Percentiles rank a stretch among this genome's conserved stretches.
Conservation (phyloP, 1,140 invertebrate genomes). For the Mesaphorura yosii region DNA sequence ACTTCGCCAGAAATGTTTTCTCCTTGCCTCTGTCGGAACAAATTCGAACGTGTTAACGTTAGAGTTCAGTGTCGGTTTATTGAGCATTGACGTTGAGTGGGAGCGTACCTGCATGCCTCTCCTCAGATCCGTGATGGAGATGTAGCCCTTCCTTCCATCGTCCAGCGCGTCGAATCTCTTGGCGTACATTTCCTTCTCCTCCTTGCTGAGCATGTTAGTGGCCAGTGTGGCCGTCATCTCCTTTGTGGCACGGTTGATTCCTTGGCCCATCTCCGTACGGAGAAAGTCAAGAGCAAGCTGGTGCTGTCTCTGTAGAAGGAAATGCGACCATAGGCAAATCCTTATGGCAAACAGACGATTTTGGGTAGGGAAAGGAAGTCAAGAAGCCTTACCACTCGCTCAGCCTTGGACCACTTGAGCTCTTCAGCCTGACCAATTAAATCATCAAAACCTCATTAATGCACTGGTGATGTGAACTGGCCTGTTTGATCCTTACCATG, state of each 20-base stretch:
- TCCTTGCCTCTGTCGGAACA: constrained; percentile 61
- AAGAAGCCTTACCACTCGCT: constrained; percentile 48
- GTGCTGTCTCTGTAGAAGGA: constrained; percentile 52
- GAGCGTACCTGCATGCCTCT: constrained; percentile 75
- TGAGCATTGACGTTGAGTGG: too few species aligned
- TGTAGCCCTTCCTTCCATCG: constrained; percentile 91
- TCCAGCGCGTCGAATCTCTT: constrained; percentile 92
- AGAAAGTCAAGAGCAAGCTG: constrained; percentile 72
- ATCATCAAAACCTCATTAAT: too few species aligned
- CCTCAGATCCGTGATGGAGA: constrained; percentile 93
- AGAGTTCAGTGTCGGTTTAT: too few species aligned
- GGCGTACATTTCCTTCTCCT: constrained; percentile 87
- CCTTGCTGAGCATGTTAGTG: constrained; percentile 76
- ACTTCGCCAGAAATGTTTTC: constrained; percentile 88
- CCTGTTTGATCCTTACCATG: too few species aligned
- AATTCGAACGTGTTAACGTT: too few species aligned
- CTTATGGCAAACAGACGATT: neutral
- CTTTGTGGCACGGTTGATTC: constrained; percentile 74
- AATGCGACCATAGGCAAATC: too few species aligned
- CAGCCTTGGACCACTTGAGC: constrained; percentile 76
- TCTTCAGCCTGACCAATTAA: too few species aligned
- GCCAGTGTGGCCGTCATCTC: constrained; percentile 65
- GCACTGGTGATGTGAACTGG: too few species aligned
- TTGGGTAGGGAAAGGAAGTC: constrained; percentile 11
- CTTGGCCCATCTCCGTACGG: constrained; percentile 90